A percentile compares a stretch with the other conserved stretches of the same genome.
Conservation (phyloP, 2,888 invertebrate species). For the Diachrysia chrysitis region DNA sequence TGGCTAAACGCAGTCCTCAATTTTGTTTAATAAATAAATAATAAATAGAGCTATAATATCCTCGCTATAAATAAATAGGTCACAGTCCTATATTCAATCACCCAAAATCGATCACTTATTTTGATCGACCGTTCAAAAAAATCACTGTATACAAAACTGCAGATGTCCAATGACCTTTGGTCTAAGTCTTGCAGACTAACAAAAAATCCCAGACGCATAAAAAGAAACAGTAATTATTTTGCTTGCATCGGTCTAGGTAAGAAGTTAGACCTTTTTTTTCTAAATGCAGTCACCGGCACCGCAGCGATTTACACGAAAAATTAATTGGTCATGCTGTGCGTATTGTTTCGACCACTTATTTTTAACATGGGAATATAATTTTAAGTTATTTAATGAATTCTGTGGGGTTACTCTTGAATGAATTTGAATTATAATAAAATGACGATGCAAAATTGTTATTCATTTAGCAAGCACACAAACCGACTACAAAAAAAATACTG, state of each 20-base stretch:
- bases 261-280: constrained; percentile 39
- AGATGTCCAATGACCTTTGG: constrained; percentile 59
- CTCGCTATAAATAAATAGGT: too few relatives aligned
- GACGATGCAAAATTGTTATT: too few relatives aligned
- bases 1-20: too few relatives aligned
- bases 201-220: constrained; percentile 73
- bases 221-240: constrained; percentile 61
- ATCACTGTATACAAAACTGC: constrained; percentile 39
- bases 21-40: too few relatives aligned
- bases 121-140: constrained; percentile 11
- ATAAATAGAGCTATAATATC: too few relatives aligned
- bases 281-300: constrained; percentile 44
- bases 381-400: neutral
- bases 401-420: too few relatives aligned
- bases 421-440: too few relatives aligned
- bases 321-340: constrained; percentile 50
- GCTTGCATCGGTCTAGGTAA: constrained; percentile 50
- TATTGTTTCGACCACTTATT: neutral
- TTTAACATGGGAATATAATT: constrained; percentile 13
- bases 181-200: constrained; percentile 59
- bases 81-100: too few relatives aligned
- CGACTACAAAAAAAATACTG: too few relatives aligned
- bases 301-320: constrained; percentile 30
- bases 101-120: too few relatives aligned
- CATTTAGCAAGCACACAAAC: too few relatives aligned